Evolutionary conservation across 2,888 invertebrate genomes (phyloP).

Genomic region (Meliscaeva auricollis): DNA sequence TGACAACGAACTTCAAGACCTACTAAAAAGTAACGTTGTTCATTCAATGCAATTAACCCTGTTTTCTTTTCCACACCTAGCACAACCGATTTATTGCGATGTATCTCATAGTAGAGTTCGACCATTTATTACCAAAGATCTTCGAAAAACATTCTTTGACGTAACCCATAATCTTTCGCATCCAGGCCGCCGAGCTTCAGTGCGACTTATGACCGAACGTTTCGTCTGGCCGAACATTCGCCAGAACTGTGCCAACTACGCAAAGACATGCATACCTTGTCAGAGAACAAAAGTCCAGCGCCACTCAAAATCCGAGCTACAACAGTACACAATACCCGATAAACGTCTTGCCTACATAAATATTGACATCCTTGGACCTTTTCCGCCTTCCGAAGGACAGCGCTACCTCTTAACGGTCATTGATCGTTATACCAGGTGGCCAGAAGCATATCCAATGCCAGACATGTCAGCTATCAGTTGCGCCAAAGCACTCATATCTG

Average conservation of each 20-base stretch:
- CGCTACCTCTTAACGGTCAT: conserved; percentile 30
- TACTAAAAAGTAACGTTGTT: too few relatives aligned
- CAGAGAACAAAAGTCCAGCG: conserved; percentile 32
- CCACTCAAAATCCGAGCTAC: conserved; percentile 9
- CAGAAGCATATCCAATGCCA: background rate
- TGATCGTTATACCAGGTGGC: conserved; percentile 28
- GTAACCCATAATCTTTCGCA: conserved; percentile 7
- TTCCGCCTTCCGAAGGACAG: conserved; percentile 20
- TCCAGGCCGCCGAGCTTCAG: conserved; percentile 17
- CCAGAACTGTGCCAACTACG: conserved; percentile 29
- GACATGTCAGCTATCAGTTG: conserved; percentile 7
- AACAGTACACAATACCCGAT: conserved; percentile 2
- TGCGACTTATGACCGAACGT: conserved; percentile 27
- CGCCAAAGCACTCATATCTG: background rate
- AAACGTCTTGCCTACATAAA: conserved; percentile 18
- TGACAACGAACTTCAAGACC: too few relatives aligned
- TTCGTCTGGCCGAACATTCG: conserved; percentile 20
- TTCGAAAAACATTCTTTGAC: conserved; percentile 28
- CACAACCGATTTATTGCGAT: too few relatives aligned
- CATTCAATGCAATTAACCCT: too few relatives aligned
- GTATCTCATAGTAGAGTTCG: too few relatives aligned
- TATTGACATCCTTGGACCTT: conserved; percentile 32
- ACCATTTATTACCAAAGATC: too few relatives aligned
- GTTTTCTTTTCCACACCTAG: too few relatives aligned
- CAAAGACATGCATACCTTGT: conserved; percentile 32